These are phyloP conservation scores for Podarcis muralis DNA, from an alignment of 2,113 vertebrate genomes.

Conservation along the genomic window DNA sequence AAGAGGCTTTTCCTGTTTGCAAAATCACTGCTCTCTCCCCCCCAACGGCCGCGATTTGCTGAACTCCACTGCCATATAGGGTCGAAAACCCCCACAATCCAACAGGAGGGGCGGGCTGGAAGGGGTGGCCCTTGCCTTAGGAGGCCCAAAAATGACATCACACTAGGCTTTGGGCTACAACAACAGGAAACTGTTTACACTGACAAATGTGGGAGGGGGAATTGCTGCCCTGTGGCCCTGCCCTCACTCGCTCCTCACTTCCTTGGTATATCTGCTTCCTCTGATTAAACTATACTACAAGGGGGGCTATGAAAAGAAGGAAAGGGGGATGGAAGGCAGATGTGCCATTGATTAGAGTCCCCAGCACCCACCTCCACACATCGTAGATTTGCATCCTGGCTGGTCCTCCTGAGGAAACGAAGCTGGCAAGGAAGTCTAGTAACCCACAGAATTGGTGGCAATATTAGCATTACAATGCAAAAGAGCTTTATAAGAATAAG, in stretches of 20 bases:
- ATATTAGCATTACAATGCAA: too few relatives aligned
- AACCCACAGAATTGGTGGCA: too few relatives aligned
- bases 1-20: conserved; percentile 74
- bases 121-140: conserved; percentile 39
- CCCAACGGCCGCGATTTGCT: conserved; percentile 21
- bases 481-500: too few relatives aligned
- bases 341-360: not conserved
- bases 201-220: conserved; percentile 63
- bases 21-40: conserved; percentile 44
- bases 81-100: conserved; percentile 61
- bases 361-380: too few relatives aligned
- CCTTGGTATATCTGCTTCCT: conserved; percentile 81
- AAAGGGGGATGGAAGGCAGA: conserved; percentile 57
- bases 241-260: conserved; percentile 70
- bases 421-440: too few relatives aligned
- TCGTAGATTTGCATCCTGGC: too few relatives aligned
- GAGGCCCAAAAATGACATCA: conserved; percentile 78
- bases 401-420: too few relatives aligned
- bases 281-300: conserved; percentile 76
- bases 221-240: conserved; percentile 69
- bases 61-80: conserved; percentile 77
- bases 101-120: conserved; percentile 45
- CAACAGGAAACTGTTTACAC: conserved; percentile 86
- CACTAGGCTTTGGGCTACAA: conserved; percentile 79
- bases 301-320: conserved; percentile 57